Evolutionary conservation across 1,140 invertebrate genomes (phyloP), one percentile per base, ranked within the genome.

Genomic region (Campoletis sonorensis): DNA sequence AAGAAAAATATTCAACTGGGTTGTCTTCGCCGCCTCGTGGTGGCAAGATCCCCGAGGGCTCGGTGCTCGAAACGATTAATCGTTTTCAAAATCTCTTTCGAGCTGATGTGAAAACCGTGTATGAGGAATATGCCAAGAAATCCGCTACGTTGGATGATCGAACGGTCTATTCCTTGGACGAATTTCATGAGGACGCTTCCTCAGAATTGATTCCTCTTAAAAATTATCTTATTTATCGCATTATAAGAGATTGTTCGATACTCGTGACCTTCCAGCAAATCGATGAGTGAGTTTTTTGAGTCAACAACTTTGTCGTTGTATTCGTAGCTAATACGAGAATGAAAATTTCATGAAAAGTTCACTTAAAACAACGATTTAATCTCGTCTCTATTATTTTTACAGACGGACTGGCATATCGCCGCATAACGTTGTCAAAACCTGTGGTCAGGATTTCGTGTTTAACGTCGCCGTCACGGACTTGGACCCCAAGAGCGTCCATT

Each of bases 231-330:
- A 81, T 94, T 37, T 93, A 92, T 33, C 89, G 91, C 13, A 93
- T 91, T 8, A 93, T 93, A 0, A 93, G 91, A 82, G 94, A 94
- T 86, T 94, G 94, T 82, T 94, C 93, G 0, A 92, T 94, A 82
- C 90, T 94, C 83, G 89, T 94, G 37, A 87, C 92, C 30, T 93
- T 94, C 86, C 90, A 88, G 80, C 86, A 89, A 88, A 82, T 89
- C 37, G 78, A 90, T 70, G 30, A 64, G 89, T 91, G 87, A 90
- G 89, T 88, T 80, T 21, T 70, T 64, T 40, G 64, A 68, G n/a
- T 67, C 51, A 51, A 84, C 37, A 45, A 11, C 37, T 37, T 37
- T 37, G 15, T 81, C 58, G 79, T 84, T 82, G 61, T 40, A 73
- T 27, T 75, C 26, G 40, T 4, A 37, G 4, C 4, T 37, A 37